Base-by-base conservation (phyloP, 2,888 invertebrate genomes). In the Tetragonula carbonaria region DNA sequence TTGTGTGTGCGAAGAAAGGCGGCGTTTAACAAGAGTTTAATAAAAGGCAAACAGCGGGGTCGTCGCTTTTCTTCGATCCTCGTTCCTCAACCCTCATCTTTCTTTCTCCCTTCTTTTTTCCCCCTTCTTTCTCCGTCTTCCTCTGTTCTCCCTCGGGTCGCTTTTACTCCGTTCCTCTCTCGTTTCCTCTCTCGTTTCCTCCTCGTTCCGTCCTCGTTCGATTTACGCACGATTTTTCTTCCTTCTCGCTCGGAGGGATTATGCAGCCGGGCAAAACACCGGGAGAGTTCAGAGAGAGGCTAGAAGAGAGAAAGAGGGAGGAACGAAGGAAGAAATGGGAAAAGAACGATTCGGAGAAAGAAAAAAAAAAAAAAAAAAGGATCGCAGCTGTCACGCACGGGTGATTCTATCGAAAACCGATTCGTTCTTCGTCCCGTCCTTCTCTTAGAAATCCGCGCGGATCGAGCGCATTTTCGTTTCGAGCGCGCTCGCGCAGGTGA, bases 1-100 rank as follows among this genome's bases (percentile, higher is more conserved):
- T 94, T 94, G 94, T 93, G 93, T 92, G 93, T 91, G 91, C 91
- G 91, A 92, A 92, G 93, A 93, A 93, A 93, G 92, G 92, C 92
- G 93, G 92, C 93, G 91, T 93, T 93, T 94, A 94, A 94, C 94
- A 94, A 94, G 94, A 92, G 93, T 94, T 94, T 94, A 94, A 94
- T 94, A 94, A 94, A 94, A 94, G 94, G 94, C 94, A 94, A 94
- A 93, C 94, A 93, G 92, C 89, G 82, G 84, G 87, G 79, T 88
- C 80, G 86, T 77, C 68, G 33, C 62, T 84, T 74, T 33, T 71
- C 70, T 62, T 84, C 70, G 55, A 45, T 82, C 78, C 68, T 75
- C 53, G 59, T 82, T 72, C 68, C 11, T 55, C 70, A n/a, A 57
- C 51, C 59, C 33, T 53, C 67, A 38, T 66, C n/a, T 53, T 16